These are phyloP conservation scores for Drosophila lacicola DNA, from an alignment of 2,888 invertebrate genomes.

Conservation along the genomic window DNA sequence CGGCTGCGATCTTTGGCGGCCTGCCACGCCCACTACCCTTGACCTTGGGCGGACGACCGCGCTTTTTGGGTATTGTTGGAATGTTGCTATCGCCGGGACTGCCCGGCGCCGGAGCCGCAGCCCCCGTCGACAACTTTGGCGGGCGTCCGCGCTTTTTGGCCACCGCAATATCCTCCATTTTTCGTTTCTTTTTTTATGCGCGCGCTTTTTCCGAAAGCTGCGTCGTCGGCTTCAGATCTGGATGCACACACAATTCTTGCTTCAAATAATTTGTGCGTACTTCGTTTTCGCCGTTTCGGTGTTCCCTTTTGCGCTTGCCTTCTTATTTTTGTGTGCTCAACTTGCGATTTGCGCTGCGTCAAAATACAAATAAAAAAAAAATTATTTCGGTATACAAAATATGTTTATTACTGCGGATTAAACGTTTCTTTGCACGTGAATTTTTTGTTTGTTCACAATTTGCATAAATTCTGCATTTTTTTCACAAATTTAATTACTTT, in stretches of 20 bases:
- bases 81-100: conserved; percentile 33
- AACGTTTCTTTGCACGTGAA: background rate
- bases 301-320: conserved; percentile 20
- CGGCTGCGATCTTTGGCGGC: conserved; percentile 45
- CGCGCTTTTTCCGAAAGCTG: conserved; percentile 1
- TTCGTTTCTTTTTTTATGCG: background rate
- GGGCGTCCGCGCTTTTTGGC: conserved; percentile 65
- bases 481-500: conserved; percentile 20
- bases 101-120: conserved; percentile 14
- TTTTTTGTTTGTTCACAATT: background rate
- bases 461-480: background rate
- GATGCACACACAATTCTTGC: conserved; percentile 10
- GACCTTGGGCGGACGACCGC: conserved; percentile 73
- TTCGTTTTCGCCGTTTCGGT: background rate
- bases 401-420: no score
- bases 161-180: conserved; percentile 53
- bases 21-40: conserved; percentile 62
- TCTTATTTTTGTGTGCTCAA: conserved; percentile 28
- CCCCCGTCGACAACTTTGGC: conserved; percentile 31
- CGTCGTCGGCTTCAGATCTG: conserved; percentile 1
- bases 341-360: conserved; percentile 13
- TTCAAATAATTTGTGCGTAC: conserved; percentile 1
- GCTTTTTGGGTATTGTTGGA: conserved; percentile 70
- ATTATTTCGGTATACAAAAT: no score
- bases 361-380: conserved; percentile 13